Base-by-base conservation (phyloP, 2,888 invertebrate species). In the Orchesella flavescens region DNA sequence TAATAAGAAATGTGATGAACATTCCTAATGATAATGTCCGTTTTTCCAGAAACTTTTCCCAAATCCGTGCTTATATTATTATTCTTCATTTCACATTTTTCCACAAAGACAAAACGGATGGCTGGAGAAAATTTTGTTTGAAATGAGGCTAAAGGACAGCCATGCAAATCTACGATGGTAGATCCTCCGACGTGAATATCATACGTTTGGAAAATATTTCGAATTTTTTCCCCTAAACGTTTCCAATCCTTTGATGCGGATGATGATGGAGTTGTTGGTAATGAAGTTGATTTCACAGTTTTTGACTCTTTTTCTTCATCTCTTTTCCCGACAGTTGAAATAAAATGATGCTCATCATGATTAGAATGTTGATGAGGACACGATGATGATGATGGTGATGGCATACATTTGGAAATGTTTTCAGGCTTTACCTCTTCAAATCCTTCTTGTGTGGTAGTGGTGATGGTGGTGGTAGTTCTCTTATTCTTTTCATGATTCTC, bases 1-100 rank as follows among this genome's bases (percentile, higher is more conserved):
- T 85, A 88, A 75, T 87, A 85, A 9, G 74, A 72, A 13, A 86
- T 74, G 75, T 86, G 80, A 74, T 86, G 87, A 53, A 84, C 78
- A 63, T 83, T 75, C 15, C 49, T 57, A 63, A 88, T 84, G 24
- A 80, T 46, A 61, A 88, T 86, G 59, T 85, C 83, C n/a, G 88
- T 87, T 63, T 79, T 71, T 9, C 80, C 74, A 24, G 74, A 84
- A n/a, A 87, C 82, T 69, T 72, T 80, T 13, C 87, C 88, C 21
- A 87, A 65, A 59, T 80, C 63, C 13, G 43, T 10, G n/a, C 55
- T 65, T n/a, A n/a, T 55, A 17, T 19, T 34, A 5, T 55, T 21
- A 24, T 9, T 57, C 3, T 63, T 69, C 74, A 86, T 83, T 72
- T 79, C 66, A 59, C 86, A 87, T 68, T 85, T 85, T 44, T 86